phyloP scores from a whole-genome alignment of 2,113 vertebrate genomes.

The Butastur rufipennis region DNA sequence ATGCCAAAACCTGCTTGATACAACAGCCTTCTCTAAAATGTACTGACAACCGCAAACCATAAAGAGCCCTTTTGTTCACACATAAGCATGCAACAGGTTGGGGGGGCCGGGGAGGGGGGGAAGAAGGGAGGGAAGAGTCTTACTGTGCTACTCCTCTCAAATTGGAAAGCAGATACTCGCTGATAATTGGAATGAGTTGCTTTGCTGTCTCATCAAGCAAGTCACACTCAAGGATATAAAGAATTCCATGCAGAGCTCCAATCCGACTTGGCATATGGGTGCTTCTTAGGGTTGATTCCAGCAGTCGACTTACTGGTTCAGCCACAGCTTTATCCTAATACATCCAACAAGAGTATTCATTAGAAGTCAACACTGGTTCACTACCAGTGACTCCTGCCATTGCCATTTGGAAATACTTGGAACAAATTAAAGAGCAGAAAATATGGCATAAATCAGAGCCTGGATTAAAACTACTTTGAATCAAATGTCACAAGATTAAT shows the following conservation, averaged over 20 bases:
- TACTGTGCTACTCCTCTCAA: constrained; percentile 87
- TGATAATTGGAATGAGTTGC: constrained; percentile 89
- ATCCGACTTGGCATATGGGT: constrained; percentile 92
- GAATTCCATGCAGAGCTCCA: constrained; percentile 91
- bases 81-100: neutral
- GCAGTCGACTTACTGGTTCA: constrained; percentile 89
- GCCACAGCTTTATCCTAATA: constrained; percentile 91
- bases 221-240: constrained; percentile 96
- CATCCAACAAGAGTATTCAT: neutral
- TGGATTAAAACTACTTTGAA: neutral
- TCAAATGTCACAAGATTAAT: neutral
- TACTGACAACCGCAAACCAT: neutral
- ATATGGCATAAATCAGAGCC: neutral
- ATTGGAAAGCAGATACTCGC: constrained; percentile 92
- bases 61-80: neutral
- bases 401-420: neutral
- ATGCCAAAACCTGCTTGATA: neutral
- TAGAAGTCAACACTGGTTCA: neutral
- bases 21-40: neutral
- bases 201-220: constrained; percentile 93
- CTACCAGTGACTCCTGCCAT: neutral
- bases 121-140: constrained; percentile 20
- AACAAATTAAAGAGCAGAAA: neutral
- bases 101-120: too few relatives aligned
- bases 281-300: constrained; percentile 91